Percentiles rank a stretch among this genome's conserved stretches.
phyloP scores from a whole-genome alignment of 2,888 invertebrate genomes.

The Megastigmus dorsalis region DNA sequence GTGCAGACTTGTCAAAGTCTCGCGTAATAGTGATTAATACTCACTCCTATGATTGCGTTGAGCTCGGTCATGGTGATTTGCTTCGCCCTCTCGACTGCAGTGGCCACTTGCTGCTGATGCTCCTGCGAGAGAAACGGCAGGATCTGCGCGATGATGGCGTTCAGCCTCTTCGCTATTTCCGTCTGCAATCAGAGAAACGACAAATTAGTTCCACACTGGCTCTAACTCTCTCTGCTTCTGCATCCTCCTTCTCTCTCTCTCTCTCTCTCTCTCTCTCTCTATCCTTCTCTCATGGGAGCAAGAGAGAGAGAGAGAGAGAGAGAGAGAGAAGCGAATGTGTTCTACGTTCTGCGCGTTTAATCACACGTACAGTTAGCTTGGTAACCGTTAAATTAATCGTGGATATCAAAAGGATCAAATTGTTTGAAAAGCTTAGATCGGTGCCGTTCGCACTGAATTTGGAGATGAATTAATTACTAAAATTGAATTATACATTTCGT shows the following conservation, averaged over 20 bases:
- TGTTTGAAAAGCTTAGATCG: not conserved
- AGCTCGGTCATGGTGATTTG: conserved; percentile 98
- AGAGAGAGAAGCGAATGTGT: not conserved
- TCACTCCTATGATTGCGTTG: conserved; percentile 96
- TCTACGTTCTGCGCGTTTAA: not conserved
- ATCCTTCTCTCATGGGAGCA: conserved; percentile 5
- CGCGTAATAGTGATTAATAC: conserved; percentile 40
- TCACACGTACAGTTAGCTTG: not conserved
- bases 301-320: not conserved
- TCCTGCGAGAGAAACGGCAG: conserved; percentile 96
- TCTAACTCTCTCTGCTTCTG: not conserved
- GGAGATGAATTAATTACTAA: too few relatives aligned
- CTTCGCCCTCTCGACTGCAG: conserved; percentile 97
- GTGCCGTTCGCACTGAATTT: too few relatives aligned
- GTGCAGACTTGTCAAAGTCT: too few relatives aligned
- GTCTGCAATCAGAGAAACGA: conserved; percentile 81
- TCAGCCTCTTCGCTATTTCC: conserved; percentile 98
- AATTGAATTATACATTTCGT: too few relatives aligned
- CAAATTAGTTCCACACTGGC: conserved; percentile 32
- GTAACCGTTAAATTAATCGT: not conserved
- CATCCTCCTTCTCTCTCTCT: not conserved
- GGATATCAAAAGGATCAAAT: not conserved
- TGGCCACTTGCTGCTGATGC: conserved; percentile 97
- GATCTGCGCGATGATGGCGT: conserved; percentile 96
- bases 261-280: conserved; percentile 47